Base-by-base conservation (phyloP, 2,888 invertebrate genomes). In the Ectropis crepuscularia region DNA sequence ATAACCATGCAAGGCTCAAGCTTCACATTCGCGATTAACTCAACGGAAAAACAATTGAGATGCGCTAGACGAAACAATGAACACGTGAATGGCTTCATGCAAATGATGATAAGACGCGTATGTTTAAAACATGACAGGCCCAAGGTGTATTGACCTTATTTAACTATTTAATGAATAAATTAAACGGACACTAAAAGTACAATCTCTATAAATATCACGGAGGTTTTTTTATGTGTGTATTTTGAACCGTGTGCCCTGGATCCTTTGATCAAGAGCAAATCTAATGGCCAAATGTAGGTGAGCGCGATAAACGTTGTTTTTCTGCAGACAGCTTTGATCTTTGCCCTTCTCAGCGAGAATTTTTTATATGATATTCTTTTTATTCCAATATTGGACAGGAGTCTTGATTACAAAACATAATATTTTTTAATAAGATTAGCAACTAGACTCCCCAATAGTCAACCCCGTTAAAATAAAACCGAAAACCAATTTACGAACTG, bases 301-400 rank as follows among this genome's bases (percentile, higher is more conserved):
- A 11, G 43, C 9, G 8, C 37, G 6, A 54, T 54, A 46, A 54
- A 84, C 54, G 8, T 45, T 54, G 38, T 46, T 36, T 39, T 83
- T 82, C 79, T 75, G 77, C 78, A 76, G 76, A 85, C 78, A 73
- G 78, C 82, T 87, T 88, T 84, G 81, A 87, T 87, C 79, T 83
- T 79, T 68, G 77, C 78, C 77, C 77, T 79, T 85, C 84, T 37
- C 5, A 16, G 7, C 41, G 12, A 43, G 6, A 46, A 54, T 12
- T 2, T 7, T 7, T 12, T 46, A n/a, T 46, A 16, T 46, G 12
- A 46, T 46, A 46, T 38, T 43, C 11, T 9, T 37, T 37, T 48
- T 36, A 53, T 1, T 28, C 16, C 1, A 28, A 28, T 28, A 28
- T 28, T 28, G 16, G 16, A 28, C 16, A 28, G 16, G 4, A 28